Base-by-base conservation (phyloP, 2,113 vertebrate genomes). In the Falco punctatus region DNA sequence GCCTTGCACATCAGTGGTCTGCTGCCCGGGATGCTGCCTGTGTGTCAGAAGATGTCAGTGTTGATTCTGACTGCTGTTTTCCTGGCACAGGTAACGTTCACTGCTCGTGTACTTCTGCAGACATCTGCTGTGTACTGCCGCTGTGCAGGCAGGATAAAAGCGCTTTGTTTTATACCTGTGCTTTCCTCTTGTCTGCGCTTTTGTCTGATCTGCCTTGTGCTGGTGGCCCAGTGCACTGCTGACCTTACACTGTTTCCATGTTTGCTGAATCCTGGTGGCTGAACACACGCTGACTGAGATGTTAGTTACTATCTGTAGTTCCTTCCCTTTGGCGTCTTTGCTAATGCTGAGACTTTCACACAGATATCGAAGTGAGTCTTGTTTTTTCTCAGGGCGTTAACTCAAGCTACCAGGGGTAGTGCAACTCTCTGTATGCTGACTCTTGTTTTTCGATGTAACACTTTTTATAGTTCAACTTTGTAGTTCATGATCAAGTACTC, bases 231-330 rank as follows among this genome's bases (percentile, higher is more conserved):
- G 26, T 3, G 35, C 17, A 4, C 61, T 42, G 33, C 46, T 2
- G 0, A 33, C 57, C 61, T 27, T 6, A 1, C 0, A 0, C 9
- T 20, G 30, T 73, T 69, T 33, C 70, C 27, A 0, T 6, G 4
- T 57, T 70, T 55, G 21, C 52, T 30, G 38, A 18, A 8, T 54
- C 42, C 58, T 49, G 15, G 11, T 19, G 72, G 30, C 32, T 32
- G 10, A 81, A 21, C 9, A 5, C 24, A 2, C 10, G 1, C 27
- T 38, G 40, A 8, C 54, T 11, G 65, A 78, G 55, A 46, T 35
- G 14, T 30, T 24, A 9, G 35, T 35, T 54, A 2, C 7, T 27
- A 1, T 24, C 49, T 7, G 42, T 18, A 15, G 33, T 6, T 84
- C 26, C 32, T 73, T 18, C 49, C 59, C 17, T 57, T 51, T 16